A percentile compares a stretch with the other conserved stretches of the same genome.
These are phyloP conservation scores for Meghimatium bilineatum DNA, from an alignment of 2,888 invertebrate species.

Conservation along the genomic window DNA sequence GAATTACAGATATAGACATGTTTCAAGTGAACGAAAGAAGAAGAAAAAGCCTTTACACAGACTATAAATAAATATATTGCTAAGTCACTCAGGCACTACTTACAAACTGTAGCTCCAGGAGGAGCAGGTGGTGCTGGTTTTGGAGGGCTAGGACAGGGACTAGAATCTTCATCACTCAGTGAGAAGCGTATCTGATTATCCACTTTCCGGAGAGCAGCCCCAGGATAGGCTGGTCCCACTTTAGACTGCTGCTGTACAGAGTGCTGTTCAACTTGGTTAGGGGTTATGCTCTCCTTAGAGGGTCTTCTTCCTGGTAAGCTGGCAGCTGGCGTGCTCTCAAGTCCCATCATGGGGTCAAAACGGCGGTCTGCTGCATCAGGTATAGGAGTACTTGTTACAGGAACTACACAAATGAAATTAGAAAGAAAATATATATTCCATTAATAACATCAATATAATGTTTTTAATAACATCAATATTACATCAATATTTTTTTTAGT, in stretches of 20 bases:
- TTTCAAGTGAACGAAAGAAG: too few species aligned
- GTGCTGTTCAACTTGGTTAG: not conserved
- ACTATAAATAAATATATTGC: not conserved
- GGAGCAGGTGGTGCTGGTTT: conserved; percentile 70
- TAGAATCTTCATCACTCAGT: conserved; percentile 70
- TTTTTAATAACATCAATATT: too few species aligned
- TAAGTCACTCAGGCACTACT: conserved; percentile 54
- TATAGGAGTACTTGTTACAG: conserved; percentile 39
- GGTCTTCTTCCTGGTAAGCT: conserved; percentile 45
- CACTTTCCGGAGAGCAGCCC: conserved; percentile 19
- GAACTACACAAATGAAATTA: conserved; percentile 28
- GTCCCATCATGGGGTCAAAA: not conserved
- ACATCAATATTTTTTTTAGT: too few species aligned
- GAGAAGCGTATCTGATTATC: conserved; percentile 54
- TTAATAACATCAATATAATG: not conserved
- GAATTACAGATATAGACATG: too few species aligned
- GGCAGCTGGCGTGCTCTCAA: conserved; percentile 45
- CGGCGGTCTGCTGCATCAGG: conserved; percentile 35
- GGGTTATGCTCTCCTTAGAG: conserved; percentile 33
- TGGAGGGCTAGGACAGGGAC: conserved; percentile 66
- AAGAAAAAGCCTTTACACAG: not conserved
- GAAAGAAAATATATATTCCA: not conserved
- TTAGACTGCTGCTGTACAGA: conserved; percentile 4
- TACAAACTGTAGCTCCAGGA: conserved; percentile 73
- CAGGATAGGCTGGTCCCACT: not conserved